Evolutionary conservation across 1,140 invertebrate species (phyloP).

Genomic region (Steinernema feltiae): DNA sequence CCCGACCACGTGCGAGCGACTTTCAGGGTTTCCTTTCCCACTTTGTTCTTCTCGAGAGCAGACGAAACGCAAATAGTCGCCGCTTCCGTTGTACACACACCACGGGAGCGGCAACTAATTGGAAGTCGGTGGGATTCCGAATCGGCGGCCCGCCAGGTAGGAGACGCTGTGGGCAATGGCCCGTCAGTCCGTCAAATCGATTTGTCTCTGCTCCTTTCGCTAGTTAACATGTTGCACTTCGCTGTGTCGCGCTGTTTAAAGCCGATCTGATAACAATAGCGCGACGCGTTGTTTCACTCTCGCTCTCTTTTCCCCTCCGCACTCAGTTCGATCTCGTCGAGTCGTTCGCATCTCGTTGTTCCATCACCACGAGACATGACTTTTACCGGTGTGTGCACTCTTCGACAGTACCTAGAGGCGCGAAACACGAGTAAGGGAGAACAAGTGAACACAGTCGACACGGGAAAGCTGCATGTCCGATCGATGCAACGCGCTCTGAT

Average conservation of each 20-base stretch:
- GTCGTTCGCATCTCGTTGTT: background rate
- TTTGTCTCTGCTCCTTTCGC: background rate
- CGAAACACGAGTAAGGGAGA: background rate
- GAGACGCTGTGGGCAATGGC: background rate
- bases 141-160: background rate
- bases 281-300: background rate
- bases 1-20: background rate
- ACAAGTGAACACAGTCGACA: background rate
- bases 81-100: background rate
- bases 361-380: background rate
- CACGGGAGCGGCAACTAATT: background rate
- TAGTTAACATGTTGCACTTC: conserved; percentile 15
- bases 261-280: conserved; percentile 15
- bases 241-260: conserved; percentile 10
- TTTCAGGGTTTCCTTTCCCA: background rate
- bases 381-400: conserved; percentile 1
- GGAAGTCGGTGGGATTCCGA: background rate
- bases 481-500: background rate
- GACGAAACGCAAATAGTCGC: background rate
- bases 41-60: background rate
- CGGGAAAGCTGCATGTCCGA: background rate
- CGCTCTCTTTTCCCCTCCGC: background rate
- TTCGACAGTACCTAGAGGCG: background rate
- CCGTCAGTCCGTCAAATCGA: conserved; percentile 1
- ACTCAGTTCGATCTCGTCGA: background rate